These are phyloP conservation scores for Lasioglossum calceatum DNA, from an alignment of 2,888 invertebrate genomes.

Conservation along the genomic window DNA sequence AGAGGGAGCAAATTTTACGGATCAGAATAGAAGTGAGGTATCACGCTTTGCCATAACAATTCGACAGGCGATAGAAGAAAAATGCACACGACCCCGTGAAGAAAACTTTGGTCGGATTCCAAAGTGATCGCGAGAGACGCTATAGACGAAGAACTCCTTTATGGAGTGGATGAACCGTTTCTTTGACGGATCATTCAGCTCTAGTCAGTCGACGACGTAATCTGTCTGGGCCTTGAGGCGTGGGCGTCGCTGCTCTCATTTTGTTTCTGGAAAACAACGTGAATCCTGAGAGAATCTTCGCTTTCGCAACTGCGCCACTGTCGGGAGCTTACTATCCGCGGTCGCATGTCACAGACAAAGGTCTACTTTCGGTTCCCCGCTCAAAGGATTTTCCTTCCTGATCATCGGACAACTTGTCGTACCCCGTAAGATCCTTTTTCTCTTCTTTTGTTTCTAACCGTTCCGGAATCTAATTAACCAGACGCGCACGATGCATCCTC, in stretches of 20 bases:
- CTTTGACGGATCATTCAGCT: slow-evolving; percentile 77
- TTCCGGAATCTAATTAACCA: slow-evolving; percentile 25
- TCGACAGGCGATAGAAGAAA: slow-evolving; percentile 41
- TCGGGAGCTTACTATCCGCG: slow-evolving; percentile 18
- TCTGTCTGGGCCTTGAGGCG: slow-evolving; percentile 75
- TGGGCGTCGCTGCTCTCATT: slow-evolving; percentile 68
- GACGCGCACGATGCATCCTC: background rate
- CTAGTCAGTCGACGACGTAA: slow-evolving; percentile 72
- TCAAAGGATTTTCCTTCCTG: slow-evolving; percentile 22
- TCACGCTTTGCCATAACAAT: slow-evolving; percentile 39
- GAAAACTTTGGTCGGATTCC: slow-evolving; percentile 68
- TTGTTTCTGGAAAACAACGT: slow-evolving; percentile 67
- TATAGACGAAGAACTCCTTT: slow-evolving; percentile 59
- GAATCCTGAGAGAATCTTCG: slow-evolving; percentile 51
- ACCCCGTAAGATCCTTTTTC: background rate
- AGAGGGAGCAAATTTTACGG: too few relatives aligned
- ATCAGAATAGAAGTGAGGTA: background rate
- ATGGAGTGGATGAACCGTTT: slow-evolving; percentile 67
- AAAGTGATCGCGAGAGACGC: slow-evolving; percentile 66
- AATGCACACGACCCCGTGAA: slow-evolving; percentile 26
- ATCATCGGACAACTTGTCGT: slow-evolving; percentile 31
- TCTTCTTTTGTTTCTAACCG: slow-evolving; percentile 18
- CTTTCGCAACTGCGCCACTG: slow-evolving; percentile 27
- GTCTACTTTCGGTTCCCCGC: slow-evolving; percentile 18
- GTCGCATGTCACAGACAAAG: slow-evolving; percentile 25